These are phyloP conservation scores for Brachypodius melanocephalos DNA, from an alignment of 2,113 vertebrate species.

Conservation along the genomic window DNA sequence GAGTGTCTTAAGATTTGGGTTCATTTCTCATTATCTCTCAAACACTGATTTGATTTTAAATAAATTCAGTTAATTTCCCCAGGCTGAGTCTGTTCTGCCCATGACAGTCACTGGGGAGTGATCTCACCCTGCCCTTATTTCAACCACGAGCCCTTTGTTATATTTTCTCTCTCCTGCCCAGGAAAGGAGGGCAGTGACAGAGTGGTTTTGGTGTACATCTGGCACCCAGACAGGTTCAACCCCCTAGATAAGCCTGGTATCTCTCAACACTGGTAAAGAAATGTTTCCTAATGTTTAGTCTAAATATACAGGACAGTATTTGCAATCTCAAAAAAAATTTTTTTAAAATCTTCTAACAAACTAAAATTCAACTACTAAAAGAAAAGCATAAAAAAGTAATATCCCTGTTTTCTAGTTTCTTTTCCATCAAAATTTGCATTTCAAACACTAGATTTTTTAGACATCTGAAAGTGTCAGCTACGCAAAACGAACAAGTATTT, in stretches of 20 bases:
- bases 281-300: background rate
- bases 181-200: background rate
- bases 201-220: background rate
- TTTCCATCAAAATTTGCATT: background rate
- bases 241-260: background rate
- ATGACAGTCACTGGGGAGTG: background rate
- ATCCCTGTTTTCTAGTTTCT: background rate
- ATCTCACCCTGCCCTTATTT: background rate
- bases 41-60: background rate
- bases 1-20: background rate
- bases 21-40: background rate
- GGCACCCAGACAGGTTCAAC: background rate
- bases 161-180: background rate
- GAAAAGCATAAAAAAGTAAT: background rate
- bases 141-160: background rate
- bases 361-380: background rate
- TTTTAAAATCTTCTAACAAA: background rate
- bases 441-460: background rate
- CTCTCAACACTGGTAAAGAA: background rate
- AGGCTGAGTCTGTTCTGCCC: background rate
- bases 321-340: background rate
- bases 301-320: background rate
- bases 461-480: background rate
- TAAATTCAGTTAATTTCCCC: background rate
- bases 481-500: background rate